Percentiles rank a stretch among this genome's conserved stretches.
Evolutionary conservation across 2,888 invertebrate genomes (phyloP).

Genomic region (Melolontha melolontha): DNA sequence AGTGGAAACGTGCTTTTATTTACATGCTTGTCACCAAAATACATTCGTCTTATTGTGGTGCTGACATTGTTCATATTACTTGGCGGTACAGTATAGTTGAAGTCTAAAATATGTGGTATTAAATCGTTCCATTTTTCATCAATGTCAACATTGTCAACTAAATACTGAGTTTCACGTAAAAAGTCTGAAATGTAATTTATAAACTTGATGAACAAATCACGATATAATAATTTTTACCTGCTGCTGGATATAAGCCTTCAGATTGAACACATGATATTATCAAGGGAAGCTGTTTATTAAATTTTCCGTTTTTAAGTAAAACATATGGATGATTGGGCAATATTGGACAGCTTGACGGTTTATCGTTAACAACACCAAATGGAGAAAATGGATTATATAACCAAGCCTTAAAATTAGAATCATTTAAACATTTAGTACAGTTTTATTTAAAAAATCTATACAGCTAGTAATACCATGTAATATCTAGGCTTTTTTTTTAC

Average conservation of each 20-base stretch:
- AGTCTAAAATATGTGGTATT: constrained; percentile 62
- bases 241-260: constrained; percentile 81
- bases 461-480: too few species aligned
- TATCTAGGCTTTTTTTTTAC: too few species aligned
- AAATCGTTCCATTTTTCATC: constrained; percentile 60
- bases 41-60: constrained; percentile 58
- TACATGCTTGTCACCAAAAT: constrained; percentile 62
- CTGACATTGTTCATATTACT: constrained; percentile 52
- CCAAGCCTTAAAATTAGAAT: too few species aligned
- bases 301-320: too few species aligned
- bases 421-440: too few species aligned
- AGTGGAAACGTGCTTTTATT: too few species aligned
- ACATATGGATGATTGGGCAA: too few species aligned
- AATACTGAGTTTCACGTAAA: constrained; percentile 52
- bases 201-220: neutral
- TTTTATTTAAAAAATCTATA: too few species aligned
- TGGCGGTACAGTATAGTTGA: constrained; percentile 58
- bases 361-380: too few species aligned
- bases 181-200: constrained; percentile 57
- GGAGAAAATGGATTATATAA: too few species aligned
- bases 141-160: constrained; percentile 58
- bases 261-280: constrained; percentile 76
- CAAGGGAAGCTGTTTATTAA: too few species aligned
- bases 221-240: constrained; percentile 65
- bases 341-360: too few species aligned